phyloP scores from a whole-genome alignment of 2,888 invertebrate genomes.

The Agrochola litura region DNA sequence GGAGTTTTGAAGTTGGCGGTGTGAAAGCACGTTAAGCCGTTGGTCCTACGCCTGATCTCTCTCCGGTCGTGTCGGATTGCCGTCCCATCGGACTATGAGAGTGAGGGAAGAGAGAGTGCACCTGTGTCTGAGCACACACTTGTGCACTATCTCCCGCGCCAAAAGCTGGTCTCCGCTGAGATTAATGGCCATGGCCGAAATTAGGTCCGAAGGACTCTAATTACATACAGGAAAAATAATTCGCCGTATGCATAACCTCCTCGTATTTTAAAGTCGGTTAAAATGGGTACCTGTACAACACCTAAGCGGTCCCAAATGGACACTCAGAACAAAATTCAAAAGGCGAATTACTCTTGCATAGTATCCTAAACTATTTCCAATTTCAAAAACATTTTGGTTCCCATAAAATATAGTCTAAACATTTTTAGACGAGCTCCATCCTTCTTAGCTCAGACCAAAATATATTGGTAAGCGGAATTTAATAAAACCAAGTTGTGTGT shows the following conservation, averaged over 20 bases:
- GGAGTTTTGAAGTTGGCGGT: too few species aligned
- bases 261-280: neutral
- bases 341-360: neutral
- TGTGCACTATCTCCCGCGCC: too few species aligned
- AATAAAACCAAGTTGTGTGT: constrained; percentile 58
- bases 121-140: too few species aligned
- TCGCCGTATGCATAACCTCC: neutral
- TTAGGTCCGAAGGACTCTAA: too few species aligned
- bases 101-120: too few species aligned
- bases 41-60: too few species aligned
- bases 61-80: too few species aligned
- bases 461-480: constrained; percentile 59
- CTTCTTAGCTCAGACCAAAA: constrained; percentile 39
- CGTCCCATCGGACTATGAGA: too few species aligned
- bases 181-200: too few species aligned
- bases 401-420: constrained; percentile 41
- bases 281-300: neutral
- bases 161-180: too few species aligned
- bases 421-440: constrained; percentile 34
- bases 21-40: too few species aligned
- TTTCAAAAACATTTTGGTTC: constrained; percentile 15
- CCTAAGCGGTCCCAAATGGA: neutral
- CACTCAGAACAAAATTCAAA: neutral
- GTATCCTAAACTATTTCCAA: neutral
- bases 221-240: too few species aligned